Percentiles rank a stretch among this genome's conserved stretches.
These are phyloP conservation scores for Hyposoter didymator DNA, from an alignment of 2,888 invertebrate species.

Conservation along the genomic window DNA sequence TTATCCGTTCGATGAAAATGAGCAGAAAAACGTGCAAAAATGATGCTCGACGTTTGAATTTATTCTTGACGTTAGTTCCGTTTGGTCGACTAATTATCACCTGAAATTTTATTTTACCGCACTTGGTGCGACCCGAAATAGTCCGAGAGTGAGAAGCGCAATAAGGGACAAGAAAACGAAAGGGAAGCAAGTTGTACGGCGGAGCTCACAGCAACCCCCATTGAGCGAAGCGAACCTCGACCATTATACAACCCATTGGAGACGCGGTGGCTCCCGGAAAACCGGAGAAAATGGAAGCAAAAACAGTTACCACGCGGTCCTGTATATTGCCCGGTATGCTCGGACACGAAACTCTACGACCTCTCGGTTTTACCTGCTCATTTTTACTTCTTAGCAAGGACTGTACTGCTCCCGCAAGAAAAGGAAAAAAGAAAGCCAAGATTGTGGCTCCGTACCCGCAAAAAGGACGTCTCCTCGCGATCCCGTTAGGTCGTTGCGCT, in stretches of 20 bases:
- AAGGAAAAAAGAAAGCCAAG: constrained; percentile 64
- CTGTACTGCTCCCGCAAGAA: constrained; percentile 32
- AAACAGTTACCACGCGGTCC: constrained; percentile 69
- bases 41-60: not conserved
- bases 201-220: constrained; percentile 70
- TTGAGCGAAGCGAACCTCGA: constrained; percentile 73
- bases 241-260: constrained; percentile 71
- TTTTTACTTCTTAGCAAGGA: constrained; percentile 16
- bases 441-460: constrained; percentile 56
- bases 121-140: constrained; percentile 9
- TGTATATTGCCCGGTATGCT: constrained; percentile 42
- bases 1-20: constrained; percentile 22
- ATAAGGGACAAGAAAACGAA: constrained; percentile 70
- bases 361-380: constrained; percentile 58
- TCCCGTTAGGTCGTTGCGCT: constrained; percentile 69
- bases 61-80: not conserved
- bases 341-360: constrained; percentile 55
- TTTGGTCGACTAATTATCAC: constrained; percentile 37
- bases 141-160: constrained; percentile 7
- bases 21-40: not conserved
- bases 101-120: constrained; percentile 66
- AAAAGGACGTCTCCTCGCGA: constrained; percentile 46
- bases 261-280: constrained; percentile 75
- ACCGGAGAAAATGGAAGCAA: constrained; percentile 77
- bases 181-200: constrained; percentile 73